Evolutionary conservation across 2,888 invertebrate genomes (phyloP), one percentile per base, ranked within the genome.

Genomic region (Tenodera sinensis): DNA sequence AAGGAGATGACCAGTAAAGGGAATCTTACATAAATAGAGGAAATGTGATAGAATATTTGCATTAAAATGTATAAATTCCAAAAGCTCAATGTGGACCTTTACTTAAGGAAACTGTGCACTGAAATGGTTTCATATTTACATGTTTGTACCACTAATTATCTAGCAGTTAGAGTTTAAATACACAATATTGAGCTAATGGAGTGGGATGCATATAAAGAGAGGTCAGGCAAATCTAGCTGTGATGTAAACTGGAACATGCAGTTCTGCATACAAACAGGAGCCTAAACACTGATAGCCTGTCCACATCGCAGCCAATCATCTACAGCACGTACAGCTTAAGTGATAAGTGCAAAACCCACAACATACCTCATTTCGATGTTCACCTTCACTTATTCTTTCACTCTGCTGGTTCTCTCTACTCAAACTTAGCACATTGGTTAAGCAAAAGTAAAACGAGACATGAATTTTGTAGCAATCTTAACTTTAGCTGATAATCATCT

Each of bases 1-100:
- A 9, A 85, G 85, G 85, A 85, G 85, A 85, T 27, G 85, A 85
- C 85, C 42, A 85, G 85, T 85, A 85, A 85, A 47, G 85, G 85
- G 28, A 85, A 85, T 42, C 27, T 85, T 85, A 15, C 47, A 85
- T n/a, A 47, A 12, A 12, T 47, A 47, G 34, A 85, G 27, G 85
- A 85, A 28, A 28, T 14, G 47, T 47, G 34, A 85, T 15, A 85
- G 30, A 84, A 71, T 15, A 71, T 15, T 20, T 71, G 15, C 54
- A 71, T 71, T 20, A 71, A 71, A 71, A 20, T 54, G 3, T 71
- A 54, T 71, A 20, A 71, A 20, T 15, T 71, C 54, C 54, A 71
- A 71, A 20, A 71, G 54, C 54, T 71, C 54, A 71, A 71, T 71
- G 54, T 71, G 20, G 54, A 71, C 54, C 54, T 20, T 15, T 71